These are phyloP conservation scores for Glyptemys insculpta DNA, from an alignment of 2,797 vertebrate genomes.

Conservation along the genomic window DNA sequence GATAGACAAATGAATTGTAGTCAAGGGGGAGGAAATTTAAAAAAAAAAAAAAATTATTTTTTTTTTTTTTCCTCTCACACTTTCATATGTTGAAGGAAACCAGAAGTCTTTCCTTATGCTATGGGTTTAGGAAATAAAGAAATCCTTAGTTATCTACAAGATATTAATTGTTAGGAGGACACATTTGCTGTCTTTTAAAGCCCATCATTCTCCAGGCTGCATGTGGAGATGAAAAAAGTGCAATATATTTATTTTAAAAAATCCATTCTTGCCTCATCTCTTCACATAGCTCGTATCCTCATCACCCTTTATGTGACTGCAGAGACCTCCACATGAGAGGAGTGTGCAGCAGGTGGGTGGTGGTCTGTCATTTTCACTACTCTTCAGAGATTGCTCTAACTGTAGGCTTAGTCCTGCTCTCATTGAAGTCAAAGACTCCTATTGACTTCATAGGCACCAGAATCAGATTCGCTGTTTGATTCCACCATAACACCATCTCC, in stretches of 20 bases:
- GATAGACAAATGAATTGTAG: constrained; percentile 7
- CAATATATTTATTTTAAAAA: background rate
- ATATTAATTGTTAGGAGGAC: background rate
- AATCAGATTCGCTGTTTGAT: background rate
- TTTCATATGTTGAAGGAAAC: background rate
- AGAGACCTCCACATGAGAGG: background rate
- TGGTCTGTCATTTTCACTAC: background rate
- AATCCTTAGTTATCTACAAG: background rate
- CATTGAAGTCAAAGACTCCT: background rate
- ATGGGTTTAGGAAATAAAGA: background rate
- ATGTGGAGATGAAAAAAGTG: background rate
- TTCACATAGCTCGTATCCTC: background rate
- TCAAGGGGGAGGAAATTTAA: background rate
- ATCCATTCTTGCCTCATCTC: background rate
- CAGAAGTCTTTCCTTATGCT: background rate
- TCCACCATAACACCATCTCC: background rate
- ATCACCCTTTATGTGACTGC: background rate
- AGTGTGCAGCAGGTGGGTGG: background rate
- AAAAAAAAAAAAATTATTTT: too few relatives aligned
- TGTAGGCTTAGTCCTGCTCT: background rate
- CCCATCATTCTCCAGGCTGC: background rate
- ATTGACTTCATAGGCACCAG: background rate
- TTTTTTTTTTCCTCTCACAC: too few relatives aligned
- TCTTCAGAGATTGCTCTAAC: background rate
- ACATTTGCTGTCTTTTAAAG: background rate